Percentiles rank a stretch among this genome's conserved stretches.
Conservation (phyloP, 23 tunicate genomes). For the Clavelina lepadiformis region DNA sequence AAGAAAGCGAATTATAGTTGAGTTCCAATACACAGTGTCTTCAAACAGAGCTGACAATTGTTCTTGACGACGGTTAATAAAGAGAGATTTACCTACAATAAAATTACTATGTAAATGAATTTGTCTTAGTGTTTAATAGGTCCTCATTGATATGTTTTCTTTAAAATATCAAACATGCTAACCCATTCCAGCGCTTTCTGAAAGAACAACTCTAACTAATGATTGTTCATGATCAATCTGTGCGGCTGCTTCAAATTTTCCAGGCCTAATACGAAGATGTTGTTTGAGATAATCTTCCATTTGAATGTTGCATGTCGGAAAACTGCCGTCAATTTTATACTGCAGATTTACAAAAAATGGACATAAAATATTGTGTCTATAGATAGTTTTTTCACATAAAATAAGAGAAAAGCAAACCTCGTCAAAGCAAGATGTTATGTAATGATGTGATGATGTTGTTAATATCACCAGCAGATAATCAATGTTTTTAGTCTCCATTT, state of each 20-base stretch:
- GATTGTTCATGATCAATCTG: conserved; percentile 4
- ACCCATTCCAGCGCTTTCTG: conserved; percentile 27
- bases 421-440: conserved; percentile 59
- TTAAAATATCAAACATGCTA: not conserved
- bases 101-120: no score
- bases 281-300: conserved; percentile 1
- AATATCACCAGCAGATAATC: conserved; percentile 43
- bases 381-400: no score
- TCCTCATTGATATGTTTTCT: no score
- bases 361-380: not conserved
- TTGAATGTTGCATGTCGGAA: not conserved
- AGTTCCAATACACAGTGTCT: conserved; percentile 23
- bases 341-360: not conserved
- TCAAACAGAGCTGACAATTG: conserved; percentile 3
- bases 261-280: conserved; percentile 3
- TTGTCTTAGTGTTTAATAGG: no score
- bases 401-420: no score
- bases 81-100: conserved; percentile 48
- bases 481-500: conserved; percentile 6
- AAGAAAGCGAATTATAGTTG: conserved; percentile 45
- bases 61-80: conserved; percentile 18
- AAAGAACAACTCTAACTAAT: conserved; percentile 3
- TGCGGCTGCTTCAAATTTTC: not conserved
- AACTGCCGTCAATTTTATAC: conserved; percentile 3
- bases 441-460: conserved; percentile 42